phyloP scores from a whole-genome alignment of 2,888 invertebrate species.

The Acrobasis repandana region DNA sequence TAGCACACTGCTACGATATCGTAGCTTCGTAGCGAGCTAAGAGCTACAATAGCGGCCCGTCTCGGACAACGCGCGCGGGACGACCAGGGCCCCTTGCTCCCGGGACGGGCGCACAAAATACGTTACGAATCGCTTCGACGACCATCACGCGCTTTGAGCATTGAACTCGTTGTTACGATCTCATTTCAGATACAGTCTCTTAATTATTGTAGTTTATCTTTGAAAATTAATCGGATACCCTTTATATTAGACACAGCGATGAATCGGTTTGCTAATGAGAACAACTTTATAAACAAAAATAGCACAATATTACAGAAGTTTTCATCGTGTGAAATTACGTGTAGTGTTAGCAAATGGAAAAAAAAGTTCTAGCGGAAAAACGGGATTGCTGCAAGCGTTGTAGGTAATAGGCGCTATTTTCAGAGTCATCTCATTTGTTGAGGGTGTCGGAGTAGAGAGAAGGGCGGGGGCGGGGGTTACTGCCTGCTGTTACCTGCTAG shows the following conservation, averaged over 20 bases:
- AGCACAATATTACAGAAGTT: not conserved
- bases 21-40: not conserved
- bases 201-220: too few species aligned
- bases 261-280: too few species aligned
- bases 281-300: not conserved
- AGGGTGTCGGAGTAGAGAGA: too few species aligned
- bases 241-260: too few species aligned
- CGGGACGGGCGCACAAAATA: not conserved
- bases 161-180: not conserved
- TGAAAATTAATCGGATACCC: too few species aligned
- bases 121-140: not conserved
- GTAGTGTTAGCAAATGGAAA: not conserved
- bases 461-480: not conserved
- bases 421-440: conserved; percentile 13
- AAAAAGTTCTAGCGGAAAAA: not conserved
- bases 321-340: not conserved
- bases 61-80: not conserved
- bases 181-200: not conserved
- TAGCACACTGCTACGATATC: not conserved
- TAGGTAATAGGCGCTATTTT: not conserved
- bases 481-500: not conserved
- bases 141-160: not conserved
- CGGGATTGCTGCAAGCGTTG: not conserved
- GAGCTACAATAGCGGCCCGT: not conserved
- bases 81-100: not conserved